Evolutionary conservation across 2,888 invertebrate species (phyloP).

Genomic region (Colletes collaris): DNA sequence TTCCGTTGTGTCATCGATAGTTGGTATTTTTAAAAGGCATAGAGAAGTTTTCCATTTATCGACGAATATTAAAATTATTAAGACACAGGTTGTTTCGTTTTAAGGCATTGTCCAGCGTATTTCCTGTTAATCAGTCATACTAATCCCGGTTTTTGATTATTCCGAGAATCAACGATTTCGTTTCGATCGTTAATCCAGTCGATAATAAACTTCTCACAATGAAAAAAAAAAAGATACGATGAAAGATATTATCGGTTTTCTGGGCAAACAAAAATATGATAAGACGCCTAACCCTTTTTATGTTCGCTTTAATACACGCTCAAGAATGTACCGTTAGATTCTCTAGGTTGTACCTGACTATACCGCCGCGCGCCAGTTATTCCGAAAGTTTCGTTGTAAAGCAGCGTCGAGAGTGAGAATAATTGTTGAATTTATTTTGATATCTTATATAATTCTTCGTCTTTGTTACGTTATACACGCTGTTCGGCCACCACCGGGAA

Average conservation of each 20-base stretch:
- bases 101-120: no score
- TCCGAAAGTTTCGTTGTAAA: slow-evolving; percentile 4
- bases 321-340: slow-evolving; percentile 49
- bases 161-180: not conserved
- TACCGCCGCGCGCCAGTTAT: slow-evolving; percentile 9
- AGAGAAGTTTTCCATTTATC: no score
- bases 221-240: slow-evolving; percentile 28
- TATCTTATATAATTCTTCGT: not conserved
- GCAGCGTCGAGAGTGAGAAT: not conserved
- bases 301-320: slow-evolving; percentile 27
- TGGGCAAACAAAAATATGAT: slow-evolving; percentile 58
- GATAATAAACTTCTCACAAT: slow-evolving; percentile 15
- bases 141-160: slow-evolving; percentile 1
- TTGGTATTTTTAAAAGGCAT: not conserved
- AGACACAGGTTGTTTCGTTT: no score
- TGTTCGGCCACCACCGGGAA: not conserved
- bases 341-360: slow-evolving; percentile 2
- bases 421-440: not conserved
- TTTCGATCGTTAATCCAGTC: slow-evolving; percentile 13
- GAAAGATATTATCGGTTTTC: slow-evolving; percentile 45
- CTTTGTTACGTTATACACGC: not conserved
- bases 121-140: no score
- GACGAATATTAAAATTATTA: no score
- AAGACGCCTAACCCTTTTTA: slow-evolving; percentile 53
- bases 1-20: slow-evolving; percentile 26